phyloP scores from a whole-genome alignment of 1,140 invertebrate genomes.

The Drosophila sp. region DNA sequence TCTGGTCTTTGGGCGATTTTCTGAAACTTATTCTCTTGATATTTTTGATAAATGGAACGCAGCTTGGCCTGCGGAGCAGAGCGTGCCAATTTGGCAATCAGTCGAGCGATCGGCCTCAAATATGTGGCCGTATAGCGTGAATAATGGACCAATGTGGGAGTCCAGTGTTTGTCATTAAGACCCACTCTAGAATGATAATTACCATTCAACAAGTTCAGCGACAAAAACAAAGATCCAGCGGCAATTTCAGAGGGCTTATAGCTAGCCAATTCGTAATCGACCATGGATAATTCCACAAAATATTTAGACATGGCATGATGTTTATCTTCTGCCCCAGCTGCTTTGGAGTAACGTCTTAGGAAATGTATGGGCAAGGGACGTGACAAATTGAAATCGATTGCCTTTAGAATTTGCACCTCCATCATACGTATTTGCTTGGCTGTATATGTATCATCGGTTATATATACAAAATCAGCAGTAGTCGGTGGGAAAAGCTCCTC shows the following conservation, averaged over 20 bases:
- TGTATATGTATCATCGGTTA: conserved; percentile 94
- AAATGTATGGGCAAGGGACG: conserved; percentile 95
- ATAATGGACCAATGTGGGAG: conserved; percentile 86
- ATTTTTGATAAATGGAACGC: conserved; percentile 87
- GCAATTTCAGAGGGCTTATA: conserved; percentile 90
- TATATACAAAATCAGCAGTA: conserved; percentile 94
- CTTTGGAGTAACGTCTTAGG: conserved; percentile 88
- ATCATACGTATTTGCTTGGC: conserved; percentile 92
- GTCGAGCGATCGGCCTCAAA: conserved; percentile 85
- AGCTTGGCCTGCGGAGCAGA: conserved; percentile 86
- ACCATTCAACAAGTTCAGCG: conserved; percentile 84
- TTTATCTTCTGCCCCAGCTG: conserved; percentile 86
- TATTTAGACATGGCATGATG: conserved; percentile 96
- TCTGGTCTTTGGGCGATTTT: conserved; percentile 86
- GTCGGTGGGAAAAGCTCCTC: conserved; percentile 97
- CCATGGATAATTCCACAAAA: conserved; percentile 92
- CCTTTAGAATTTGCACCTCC: conserved; percentile 91
- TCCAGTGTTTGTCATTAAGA: conserved; percentile 84
- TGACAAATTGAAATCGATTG: conserved; percentile 91
- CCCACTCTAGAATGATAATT: conserved; percentile 76
- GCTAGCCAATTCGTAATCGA: conserved; percentile 92
- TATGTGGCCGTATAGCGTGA: conserved; percentile 86
- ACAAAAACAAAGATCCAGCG: conserved; percentile 84
- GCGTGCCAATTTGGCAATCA: conserved; percentile 85
- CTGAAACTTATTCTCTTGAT: conserved; percentile 85